A percentile compares a stretch with the other conserved stretches of the same genome.
phyloP scores from a whole-genome alignment of 2,888 invertebrate species.

The Theristus sp. region DNA sequence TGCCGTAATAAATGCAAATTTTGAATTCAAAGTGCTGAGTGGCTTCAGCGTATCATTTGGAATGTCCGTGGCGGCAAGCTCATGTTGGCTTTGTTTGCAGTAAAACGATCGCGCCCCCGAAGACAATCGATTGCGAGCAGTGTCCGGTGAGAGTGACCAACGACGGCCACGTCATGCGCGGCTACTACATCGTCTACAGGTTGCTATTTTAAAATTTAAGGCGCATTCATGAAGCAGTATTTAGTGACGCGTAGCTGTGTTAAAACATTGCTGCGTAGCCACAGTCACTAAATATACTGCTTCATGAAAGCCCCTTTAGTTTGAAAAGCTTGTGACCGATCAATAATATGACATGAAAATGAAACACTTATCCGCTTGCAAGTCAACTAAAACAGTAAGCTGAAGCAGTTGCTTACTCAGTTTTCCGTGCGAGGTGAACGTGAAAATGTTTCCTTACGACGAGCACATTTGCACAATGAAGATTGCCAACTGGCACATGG shows the following conservation, averaged over 20 bases:
- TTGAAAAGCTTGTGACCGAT: no score
- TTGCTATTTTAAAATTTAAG: background rate
- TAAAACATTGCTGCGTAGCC: no score
- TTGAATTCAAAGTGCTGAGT: no score
- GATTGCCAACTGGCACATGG: constrained; percentile 38
- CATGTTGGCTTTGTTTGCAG: background rate
- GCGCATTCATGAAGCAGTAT: no score
- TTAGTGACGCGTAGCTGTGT: no score
- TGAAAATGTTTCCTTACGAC: constrained; percentile 38
- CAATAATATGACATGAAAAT: no score
- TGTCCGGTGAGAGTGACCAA: background rate
- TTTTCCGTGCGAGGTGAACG: constrained; percentile 35
- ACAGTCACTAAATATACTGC: background rate
- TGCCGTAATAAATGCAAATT: no score
- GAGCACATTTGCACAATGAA: constrained; percentile 37
- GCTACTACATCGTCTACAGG: background rate
- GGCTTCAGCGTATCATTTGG: no score
- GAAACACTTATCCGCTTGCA: no score
- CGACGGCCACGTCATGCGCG: background rate
- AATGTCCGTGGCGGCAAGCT: background rate
- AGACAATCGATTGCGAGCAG: background rate
- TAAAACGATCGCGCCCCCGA: background rate
- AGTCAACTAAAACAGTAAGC: no score
- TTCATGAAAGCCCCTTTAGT: no score
- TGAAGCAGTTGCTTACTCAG: constrained; percentile 7